Evolutionary conservation across 2,113 vertebrate species (phyloP).

Genomic region (Campylomormyrus numenius): DNA sequence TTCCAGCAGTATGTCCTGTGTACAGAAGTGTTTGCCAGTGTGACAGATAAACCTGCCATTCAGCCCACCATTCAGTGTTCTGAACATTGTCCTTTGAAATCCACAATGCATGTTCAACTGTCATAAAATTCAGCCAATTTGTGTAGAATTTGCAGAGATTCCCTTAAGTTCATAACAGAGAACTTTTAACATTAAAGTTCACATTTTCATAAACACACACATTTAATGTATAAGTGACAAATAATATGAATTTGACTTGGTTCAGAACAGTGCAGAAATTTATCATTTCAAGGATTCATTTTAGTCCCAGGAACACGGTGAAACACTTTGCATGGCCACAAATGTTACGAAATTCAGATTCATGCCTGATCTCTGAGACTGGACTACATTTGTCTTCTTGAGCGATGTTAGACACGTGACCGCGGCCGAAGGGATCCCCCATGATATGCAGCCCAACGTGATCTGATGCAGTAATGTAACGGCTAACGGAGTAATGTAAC

Average conservation of each 20-base stretch:
- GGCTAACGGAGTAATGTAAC: neutral
- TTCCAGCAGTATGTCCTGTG: neutral
- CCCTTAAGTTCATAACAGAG: neutral
- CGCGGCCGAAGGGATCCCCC: neutral
- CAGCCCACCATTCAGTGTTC: neutral
- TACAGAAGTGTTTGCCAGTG: neutral
- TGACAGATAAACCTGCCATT: neutral
- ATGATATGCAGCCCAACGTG: neutral
- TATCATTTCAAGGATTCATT: neutral
- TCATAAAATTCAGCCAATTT: neutral
- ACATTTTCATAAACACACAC: neutral
- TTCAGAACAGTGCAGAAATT: neutral
- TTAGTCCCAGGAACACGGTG: neutral
- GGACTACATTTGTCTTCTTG: neutral
- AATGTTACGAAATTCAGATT: neutral
- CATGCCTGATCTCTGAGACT: neutral
- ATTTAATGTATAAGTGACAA: neutral
- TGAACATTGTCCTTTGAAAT: neutral
- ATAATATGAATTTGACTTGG: neutral
- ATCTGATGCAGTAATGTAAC: neutral
- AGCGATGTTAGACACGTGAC: neutral
- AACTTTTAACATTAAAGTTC: neutral
- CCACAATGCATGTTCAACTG: neutral
- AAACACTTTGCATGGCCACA: neutral
- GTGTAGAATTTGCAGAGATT: neutral